Base-by-base conservation (phyloP, 1,140 invertebrate species). In the Brachionus paranguensis region DNA sequence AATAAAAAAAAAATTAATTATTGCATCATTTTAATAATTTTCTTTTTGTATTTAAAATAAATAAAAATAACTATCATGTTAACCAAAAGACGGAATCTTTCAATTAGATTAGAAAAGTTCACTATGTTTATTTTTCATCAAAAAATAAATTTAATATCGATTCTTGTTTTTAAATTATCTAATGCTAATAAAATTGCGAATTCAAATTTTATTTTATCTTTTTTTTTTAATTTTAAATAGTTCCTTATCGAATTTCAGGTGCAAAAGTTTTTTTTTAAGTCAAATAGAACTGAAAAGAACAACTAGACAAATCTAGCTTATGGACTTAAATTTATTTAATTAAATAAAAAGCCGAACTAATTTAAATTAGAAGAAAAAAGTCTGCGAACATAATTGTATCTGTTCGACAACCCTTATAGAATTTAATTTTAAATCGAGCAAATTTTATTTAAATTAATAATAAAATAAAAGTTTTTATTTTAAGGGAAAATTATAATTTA, bases 391-490 rank as follows among this genome's bases (percentile, higher is more conserved):
- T 55, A 55, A 55, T 55, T 55, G 7, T 55, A 55, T 55, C 53
- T 55, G 53, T 55, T 55, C 53, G 17, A 68, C 7, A 68, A 68
- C 3, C 29, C 33, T 68, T 68, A 10, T 14, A 29, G 24, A 68
- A 72, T 41, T 43, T 41, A 72, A 72, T 72, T 72, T 68, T 27
- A 68, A 68, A 11, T 14, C 1, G n/a, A 65, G 20, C 20, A 41
- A 20, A 41, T 72, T 72, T 72, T 72, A 72, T 72, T 72, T 72
- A 65, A 68, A 68, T 68, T 68, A 68, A 68, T 55, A 50, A 37
- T 7, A 37, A 37, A 68, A 68, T 68, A 68, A 68, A 68, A 68
- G 27, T 68, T 68, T 68, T 68, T 68, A 12, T 72, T 72, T 68
- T 29, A 33, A 33, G 33, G 2, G 24, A 68, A 68, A 68, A 72